Evolutionary conservation across 2,113 vertebrate species (phyloP), one percentile per base, ranked within the genome.

Genomic region (Sclerurus mexicanus): DNA sequence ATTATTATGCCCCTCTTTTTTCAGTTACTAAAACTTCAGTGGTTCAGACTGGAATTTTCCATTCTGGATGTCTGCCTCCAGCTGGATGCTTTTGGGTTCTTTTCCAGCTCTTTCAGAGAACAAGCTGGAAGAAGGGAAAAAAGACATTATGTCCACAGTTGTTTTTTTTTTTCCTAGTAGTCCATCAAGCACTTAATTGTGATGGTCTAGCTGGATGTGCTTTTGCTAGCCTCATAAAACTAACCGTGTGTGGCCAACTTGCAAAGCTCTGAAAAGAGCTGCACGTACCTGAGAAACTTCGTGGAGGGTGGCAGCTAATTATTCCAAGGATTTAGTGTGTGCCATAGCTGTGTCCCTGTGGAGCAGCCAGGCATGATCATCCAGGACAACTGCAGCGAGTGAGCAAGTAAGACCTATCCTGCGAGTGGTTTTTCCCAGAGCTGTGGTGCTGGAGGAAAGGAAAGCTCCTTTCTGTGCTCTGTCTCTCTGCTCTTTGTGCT

Each of bases 11-110:
- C 78, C 44, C 71, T 91, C 60, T 95, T 95, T 85, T 55, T 89
- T 94, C 49, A 69, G 46, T 93, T 85, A 78, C 74, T 91, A 30
- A 91, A 91, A 87, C 46, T 96, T 94, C 42, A 66, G 78, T 96
- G 80, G 77, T 94, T 96, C 84, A 73, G 89, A 76, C 95, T 89
- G 94, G 93, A 96, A 96, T 96, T 96, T 97, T 96, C 95, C 93
- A 69, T 91, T 87, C 89, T 94, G 80, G n/a, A 58, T 94, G 84
- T 82, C 89, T 96, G 96, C 93, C 84, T 96, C 93, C 62, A 87
- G 89, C 94, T 94, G 84, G 81, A 96, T 87, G 74, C 15, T 85
- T 95, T 95, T 78, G 87, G 72, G 49, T 95, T 89, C 91, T 87
- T 93, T 94, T 91, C 84, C 91, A 96, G 66, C 84, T 89, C 67